A percentile compares a stretch with the other conserved stretches of the same genome.
phyloP scores from a whole-genome alignment of 2,888 invertebrate species.

The Yponomeuta sedellus region DNA sequence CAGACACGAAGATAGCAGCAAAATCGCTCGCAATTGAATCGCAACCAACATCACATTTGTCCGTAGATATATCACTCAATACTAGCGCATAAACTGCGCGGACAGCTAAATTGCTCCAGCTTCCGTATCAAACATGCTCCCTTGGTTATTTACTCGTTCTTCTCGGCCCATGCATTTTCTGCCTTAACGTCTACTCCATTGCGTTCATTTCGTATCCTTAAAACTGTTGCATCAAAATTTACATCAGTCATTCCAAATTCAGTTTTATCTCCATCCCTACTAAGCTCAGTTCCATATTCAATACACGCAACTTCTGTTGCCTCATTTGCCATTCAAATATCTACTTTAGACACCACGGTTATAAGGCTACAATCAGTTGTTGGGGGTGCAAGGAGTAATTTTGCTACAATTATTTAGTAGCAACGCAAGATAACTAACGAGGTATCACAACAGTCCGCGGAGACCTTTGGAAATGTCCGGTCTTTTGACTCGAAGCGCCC shows the following conservation, averaged over 20 bases:
- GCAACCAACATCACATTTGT: slow-evolving; percentile 51
- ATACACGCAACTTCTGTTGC: background rate
- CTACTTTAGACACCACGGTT: background rate
- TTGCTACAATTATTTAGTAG: slow-evolving; percentile 68
- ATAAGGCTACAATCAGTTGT: background rate
- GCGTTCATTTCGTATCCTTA: slow-evolving; percentile 25
- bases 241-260: slow-evolving; percentile 9
- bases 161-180: slow-evolving; percentile 23
- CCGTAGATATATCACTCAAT: slow-evolving; percentile 59
- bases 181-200: slow-evolving; percentile 26
- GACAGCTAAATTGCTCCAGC: slow-evolving; percentile 59
- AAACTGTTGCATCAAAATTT: slow-evolving; percentile 18
- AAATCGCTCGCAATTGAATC: slow-evolving; percentile 26
- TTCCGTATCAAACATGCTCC: slow-evolving; percentile 38
- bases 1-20: slow-evolving; percentile 12
- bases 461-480: slow-evolving; percentile 64
- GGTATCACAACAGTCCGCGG: slow-evolving; percentile 57
- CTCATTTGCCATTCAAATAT: background rate
- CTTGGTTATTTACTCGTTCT: slow-evolving; percentile 6
- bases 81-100: slow-evolving; percentile 48
- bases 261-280: slow-evolving; percentile 12
- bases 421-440: slow-evolving; percentile 65
- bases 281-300: slow-evolving; percentile 13
- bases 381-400: slow-evolving; percentile 22
- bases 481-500: slow-evolving; percentile 41